Base-by-base conservation (phyloP, 1,140 invertebrate genomes). In the Tachypleus tridentatus region DNA sequence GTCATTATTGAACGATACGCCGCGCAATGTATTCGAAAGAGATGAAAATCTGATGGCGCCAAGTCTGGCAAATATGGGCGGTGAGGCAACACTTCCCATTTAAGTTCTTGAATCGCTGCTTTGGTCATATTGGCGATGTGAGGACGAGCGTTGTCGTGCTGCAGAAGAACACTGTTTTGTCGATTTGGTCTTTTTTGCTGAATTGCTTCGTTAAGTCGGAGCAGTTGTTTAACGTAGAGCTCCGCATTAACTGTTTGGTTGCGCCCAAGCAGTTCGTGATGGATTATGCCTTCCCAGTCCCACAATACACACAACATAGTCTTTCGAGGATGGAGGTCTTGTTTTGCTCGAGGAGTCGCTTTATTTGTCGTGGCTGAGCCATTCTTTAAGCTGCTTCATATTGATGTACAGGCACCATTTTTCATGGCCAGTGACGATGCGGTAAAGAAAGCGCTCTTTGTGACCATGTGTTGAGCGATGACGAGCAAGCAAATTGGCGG, bases 21-120 rank as follows among this genome's bases (percentile, higher is more conserved):
- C n/a, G n/a, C n/a, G n/a, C n/a, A n/a, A n/a, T n/a, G n/a, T n/a
- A n/a, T n/a, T n/a, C n/a, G n/a, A n/a, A 66, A 66, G 7, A 66
- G 51, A 62, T 66, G 61, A n/a, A 62, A 79, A 62, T 80, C 77
- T 63, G 70, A 74, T 70, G 76, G 75, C 65, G 76, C 73, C 5
- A 80, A 60, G 70, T 80, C 77, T 58, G 75, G 76, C 68, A 70
- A 75, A 70, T 77, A 80, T 60, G 75, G 75, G 70, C 77, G 78
- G 72, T 80, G 77, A 60, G 69, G 64, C 54, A 82, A 77, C 69
- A 76, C 11, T 71, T 79, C 73, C 77, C 75, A 79, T 58, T 72
- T 73, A 69, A 79, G 70, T 70, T 77, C 70, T 62, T 73, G 57
- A 61, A 80, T 61, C 7, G 58, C 64, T 59, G 58, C 29, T 3